These are phyloP conservation scores for Psittacula cyanocephala DNA, from an alignment of 2,113 vertebrate species.

Conservation along the genomic window DNA sequence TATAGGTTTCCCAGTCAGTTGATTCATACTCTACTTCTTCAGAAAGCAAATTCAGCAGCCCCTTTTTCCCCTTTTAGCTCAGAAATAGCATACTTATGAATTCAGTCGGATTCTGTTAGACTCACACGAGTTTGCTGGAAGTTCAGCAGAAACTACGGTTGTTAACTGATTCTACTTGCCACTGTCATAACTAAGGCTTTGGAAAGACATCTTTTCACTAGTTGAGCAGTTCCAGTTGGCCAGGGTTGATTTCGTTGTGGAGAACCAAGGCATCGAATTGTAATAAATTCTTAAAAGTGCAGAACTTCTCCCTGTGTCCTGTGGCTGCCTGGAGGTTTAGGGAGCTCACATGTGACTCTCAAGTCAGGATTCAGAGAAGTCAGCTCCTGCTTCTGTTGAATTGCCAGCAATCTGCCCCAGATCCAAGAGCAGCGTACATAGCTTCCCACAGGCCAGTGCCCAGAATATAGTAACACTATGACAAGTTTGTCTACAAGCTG, in stretches of 20 bases:
- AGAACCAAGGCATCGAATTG: neutral
- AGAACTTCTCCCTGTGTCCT: neutral
- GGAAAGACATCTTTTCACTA: neutral
- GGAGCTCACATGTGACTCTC: neutral
- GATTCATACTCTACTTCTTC: neutral
- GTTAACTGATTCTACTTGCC: neutral
- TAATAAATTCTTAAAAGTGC: neutral
- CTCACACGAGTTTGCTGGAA: neutral
- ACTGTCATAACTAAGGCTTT: neutral
- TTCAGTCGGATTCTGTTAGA: neutral
- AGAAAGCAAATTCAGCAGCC: neutral
- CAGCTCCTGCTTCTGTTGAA: neutral
- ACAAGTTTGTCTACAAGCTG: neutral
- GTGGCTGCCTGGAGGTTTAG: neutral
- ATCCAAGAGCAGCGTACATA: neutral
- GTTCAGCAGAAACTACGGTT: neutral
- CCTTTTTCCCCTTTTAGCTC: rapidly evolving
- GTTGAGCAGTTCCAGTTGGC: neutral
- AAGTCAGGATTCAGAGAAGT: neutral
- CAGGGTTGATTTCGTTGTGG: neutral
- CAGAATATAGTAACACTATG: neutral
- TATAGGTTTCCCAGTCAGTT: neutral
- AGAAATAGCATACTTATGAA: neutral
- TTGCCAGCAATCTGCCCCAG: neutral
- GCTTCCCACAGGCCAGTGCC: neutral